Base-by-base conservation (phyloP, 64 coral and sea anemone genomes). In the Astreopora myriophthalma region DNA sequence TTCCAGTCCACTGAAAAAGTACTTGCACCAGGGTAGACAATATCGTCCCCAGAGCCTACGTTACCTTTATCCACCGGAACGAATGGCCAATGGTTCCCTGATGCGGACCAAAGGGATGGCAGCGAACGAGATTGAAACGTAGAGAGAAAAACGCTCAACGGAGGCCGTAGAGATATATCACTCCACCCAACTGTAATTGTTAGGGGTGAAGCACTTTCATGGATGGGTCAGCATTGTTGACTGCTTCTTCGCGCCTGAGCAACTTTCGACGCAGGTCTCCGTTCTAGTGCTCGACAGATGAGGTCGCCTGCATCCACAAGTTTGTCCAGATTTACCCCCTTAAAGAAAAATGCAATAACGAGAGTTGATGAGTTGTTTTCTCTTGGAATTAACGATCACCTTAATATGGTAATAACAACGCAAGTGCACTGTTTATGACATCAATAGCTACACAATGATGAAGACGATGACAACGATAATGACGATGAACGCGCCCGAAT, bases 261-360 rank as follows among this genome's bases (percentile, higher is more conserved):
- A n/a, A 96, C 95, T 75, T 96, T 96, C 6, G 95, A 96, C 8
- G 91, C 80, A 27, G 91, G 90, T 63, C 61, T 93, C 62, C 89
- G 89, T 8, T 88, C 64, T 19, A 96, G 57, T 3, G 85, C 87
- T 76, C 6, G 17, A 36, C 91, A 96, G 14, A 96, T 96, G 37
- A 90, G 94, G 1, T 90, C 73, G 12, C 95, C 95, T 20, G 83
- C 95, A 29, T 84, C 75, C 74, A 96, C 78, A 38, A 96, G 58
- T 60, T 96, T 96, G 31, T 94, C 71, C 37, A 94, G 84, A 33
- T 94, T 32, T n/a, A 96, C 79, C 32, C 95, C 95, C 95, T 96
- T 33, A 42, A 24, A 28, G 74, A 77, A 34, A 79, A 28, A 20
- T 30, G 23, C 46, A 48, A 77, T 19, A 46, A 29, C 2, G 0